Base-by-base conservation (phyloP, 2,888 invertebrate genomes). In the Candidula unifasciata region DNA sequence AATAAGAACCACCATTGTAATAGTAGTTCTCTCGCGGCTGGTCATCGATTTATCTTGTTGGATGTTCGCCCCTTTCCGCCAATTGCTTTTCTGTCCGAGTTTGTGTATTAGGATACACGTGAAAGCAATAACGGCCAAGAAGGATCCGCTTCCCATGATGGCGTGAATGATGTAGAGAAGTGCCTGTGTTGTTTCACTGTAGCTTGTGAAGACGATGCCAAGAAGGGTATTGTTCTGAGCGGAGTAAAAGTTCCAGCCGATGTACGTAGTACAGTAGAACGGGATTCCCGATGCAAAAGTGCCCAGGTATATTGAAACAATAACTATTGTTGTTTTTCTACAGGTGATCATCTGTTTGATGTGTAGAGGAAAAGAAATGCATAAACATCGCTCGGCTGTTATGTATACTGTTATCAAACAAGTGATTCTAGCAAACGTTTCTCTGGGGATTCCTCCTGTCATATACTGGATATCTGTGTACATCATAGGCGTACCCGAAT, bases 301-400 rank as follows among this genome's bases (percentile, higher is more conserved):
- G 0, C 44, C 1, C 8, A 5, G n/a, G n/a, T 73, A 73, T n/a
- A 73, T 73, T 5, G n/a, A 24, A 2, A 21, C 8, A 21, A 73
- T 44, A 27, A 52, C 27, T n/a, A 21, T 13, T 2, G 73, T n/a
- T 10, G 73, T 73, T 44, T 44, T 73, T 21, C 24, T 73, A 1
- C 44, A 44, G 2, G 73, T 73, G n/a, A 73, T 73, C 73, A 73
- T 73, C 52, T 73, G 73, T 24, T 73, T 73, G n/a, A 73, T 44
- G n/a, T 73, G 44, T 52, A 73, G 52, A 44, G 73, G 73, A 52
- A 52, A 73, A 1, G 73, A 37, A n/a, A 73, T 52, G n/a, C 73
- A 73, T n/a, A 73, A n/a, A 3, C 73, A 73, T 24, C 73, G 24
- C 44, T 73, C 73, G 1, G 73, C 73, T n/a, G 73, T 73, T 37